These are phyloP conservation scores for Drosophila greeni DNA, from an alignment of 2,888 invertebrate genomes.

Conservation along the genomic window DNA sequence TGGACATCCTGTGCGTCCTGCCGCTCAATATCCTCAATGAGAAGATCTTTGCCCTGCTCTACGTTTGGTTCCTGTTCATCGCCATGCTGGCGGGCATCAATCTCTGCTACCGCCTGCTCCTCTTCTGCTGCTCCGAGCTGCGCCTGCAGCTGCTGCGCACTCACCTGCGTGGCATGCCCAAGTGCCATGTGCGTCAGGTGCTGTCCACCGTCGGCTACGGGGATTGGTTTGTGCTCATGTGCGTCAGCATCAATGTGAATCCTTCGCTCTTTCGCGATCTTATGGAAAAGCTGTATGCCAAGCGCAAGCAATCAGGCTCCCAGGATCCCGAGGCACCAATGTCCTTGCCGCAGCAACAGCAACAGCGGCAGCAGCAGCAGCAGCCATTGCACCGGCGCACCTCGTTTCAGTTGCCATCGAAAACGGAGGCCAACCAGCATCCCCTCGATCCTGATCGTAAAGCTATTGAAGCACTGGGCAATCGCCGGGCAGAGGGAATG, in stretches of 20 bases:
- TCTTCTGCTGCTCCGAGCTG: conserved; percentile 79
- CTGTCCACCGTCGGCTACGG: conserved; percentile 80
- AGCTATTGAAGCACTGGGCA: background rate
- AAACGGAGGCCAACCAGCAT: background rate
- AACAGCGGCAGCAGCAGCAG: background rate
- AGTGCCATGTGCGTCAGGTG: conserved; percentile 56
- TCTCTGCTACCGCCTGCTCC: conserved; percentile 83
- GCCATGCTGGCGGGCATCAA: conserved; percentile 82
- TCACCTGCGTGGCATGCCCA: conserved; percentile 63
- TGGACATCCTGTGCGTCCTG: conserved; percentile 87
- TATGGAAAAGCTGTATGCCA: conserved; percentile 79
- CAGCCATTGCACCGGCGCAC: background rate
- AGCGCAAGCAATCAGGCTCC: conserved; percentile 1
- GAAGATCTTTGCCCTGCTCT: conserved; percentile 86
- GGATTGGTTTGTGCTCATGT: conserved; percentile 88
- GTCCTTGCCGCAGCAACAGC: background rate
- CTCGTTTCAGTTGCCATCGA: background rate
- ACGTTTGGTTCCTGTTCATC: conserved; percentile 86
- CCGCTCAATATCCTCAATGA: conserved; percentile 89
- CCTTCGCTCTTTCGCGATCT: conserved; percentile 84
- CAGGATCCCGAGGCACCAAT: background rate
- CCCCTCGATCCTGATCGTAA: conserved; percentile 8
- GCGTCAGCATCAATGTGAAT: conserved; percentile 87
- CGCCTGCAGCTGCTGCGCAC: conserved; percentile 67
- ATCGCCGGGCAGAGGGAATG: background rate